phyloP scores from a whole-genome alignment of 2,888 invertebrate species.

The Habroteleia sp. region DNA sequence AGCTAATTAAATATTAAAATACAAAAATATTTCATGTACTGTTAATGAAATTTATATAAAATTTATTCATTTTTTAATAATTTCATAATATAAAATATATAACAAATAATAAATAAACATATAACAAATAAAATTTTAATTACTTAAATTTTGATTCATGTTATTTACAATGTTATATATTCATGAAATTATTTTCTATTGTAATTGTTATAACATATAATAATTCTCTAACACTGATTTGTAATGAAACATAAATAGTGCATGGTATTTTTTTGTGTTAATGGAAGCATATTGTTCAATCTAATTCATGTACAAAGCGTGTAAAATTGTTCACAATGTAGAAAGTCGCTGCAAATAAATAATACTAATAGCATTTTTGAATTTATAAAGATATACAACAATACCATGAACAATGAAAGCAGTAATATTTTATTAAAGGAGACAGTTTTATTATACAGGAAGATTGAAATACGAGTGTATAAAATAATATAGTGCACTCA shows the following conservation, averaged over 20 bases:
- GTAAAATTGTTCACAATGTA: conserved; percentile 18
- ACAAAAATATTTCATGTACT: conserved; percentile 30
- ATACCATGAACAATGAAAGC: conserved; percentile 4
- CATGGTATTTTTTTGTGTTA: conserved; percentile 30
- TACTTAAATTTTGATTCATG: no score
- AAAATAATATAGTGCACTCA: conserved; percentile 16
- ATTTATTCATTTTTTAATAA: no score
- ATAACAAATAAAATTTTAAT: no score
- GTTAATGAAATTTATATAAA: neutral
- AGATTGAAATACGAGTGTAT: conserved; percentile 27
- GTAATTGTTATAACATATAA: no score
- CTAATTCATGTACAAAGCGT: conserved; percentile 63
- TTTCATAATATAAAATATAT: no score
- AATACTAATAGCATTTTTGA: conserved; percentile 21
- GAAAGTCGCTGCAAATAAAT: conserved; percentile 17
- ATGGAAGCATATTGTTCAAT: conserved; percentile 22
- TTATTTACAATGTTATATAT: no score
- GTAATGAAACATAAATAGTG: no score
- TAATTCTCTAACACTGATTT: no score
- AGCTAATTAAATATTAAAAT: no score
- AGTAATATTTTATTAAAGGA: conserved; percentile 30
- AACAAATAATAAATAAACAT: no score
- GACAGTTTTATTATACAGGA: conserved; percentile 39
- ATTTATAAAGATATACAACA: neutral
- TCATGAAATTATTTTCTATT: no score